Conservation (phyloP, 2,888 invertebrate genomes). For the Crematogaster levior region DNA sequence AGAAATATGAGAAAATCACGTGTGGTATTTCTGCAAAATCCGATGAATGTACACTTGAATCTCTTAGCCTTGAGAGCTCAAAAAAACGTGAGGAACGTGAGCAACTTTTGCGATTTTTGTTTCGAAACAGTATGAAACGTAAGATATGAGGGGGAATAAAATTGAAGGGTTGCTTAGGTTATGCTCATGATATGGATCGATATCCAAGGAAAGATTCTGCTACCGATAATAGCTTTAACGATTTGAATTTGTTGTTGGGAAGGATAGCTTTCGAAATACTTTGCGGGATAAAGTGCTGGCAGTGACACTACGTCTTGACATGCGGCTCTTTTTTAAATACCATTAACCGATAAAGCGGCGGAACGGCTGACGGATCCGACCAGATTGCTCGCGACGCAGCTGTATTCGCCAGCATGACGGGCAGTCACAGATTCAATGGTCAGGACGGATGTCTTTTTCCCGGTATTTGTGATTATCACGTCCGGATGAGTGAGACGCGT, state of each 20-base stretch:
- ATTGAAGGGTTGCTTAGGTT: background rate
- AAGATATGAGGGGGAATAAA: background rate
- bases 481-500: conserved; percentile 78
- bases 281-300: conserved; percentile 40
- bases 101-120: background rate
- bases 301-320: conserved; percentile 49
- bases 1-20: background rate
- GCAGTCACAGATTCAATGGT: conserved; percentile 86
- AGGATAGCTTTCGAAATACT: conserved; percentile 36
- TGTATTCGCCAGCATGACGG: conserved; percentile 86
- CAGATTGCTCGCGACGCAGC: conserved; percentile 86
- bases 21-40: background rate
- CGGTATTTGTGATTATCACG: conserved; percentile 79
- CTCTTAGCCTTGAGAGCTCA: background rate
- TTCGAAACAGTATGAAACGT: background rate
- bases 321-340: conserved; percentile 78
- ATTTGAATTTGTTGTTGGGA: background rate
- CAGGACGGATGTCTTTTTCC: conserved; percentile 84
- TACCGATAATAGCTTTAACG: background rate
- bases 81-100: conserved; percentile 2
- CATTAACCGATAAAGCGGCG: conserved; percentile 86
- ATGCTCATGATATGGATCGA: background rate
- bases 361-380: conserved; percentile 86
- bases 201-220: conserved; percentile 5
- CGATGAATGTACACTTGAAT: background rate